Evolutionary conservation across 2,797 vertebrate species (phyloP).

Genomic region (Tympanoctomys barrerae): DNA sequence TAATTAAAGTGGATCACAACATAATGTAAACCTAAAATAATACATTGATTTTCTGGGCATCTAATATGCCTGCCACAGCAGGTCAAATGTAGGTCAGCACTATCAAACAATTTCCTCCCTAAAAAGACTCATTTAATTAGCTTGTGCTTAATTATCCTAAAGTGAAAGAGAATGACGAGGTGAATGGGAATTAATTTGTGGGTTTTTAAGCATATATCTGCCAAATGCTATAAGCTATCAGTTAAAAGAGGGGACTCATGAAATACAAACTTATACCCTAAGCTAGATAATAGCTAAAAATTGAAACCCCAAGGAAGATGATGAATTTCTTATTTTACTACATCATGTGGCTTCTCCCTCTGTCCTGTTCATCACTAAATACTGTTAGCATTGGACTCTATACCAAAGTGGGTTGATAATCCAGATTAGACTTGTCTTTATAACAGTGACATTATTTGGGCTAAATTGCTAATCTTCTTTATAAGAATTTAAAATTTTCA

Average conservation of each 20-base stretch:
- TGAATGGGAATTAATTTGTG: constrained; percentile 61
- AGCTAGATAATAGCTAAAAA: neutral
- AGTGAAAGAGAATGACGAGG: constrained; percentile 54
- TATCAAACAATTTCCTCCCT: constrained; percentile 71
- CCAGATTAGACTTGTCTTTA: constrained; percentile 43
- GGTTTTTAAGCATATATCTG: constrained; percentile 32
- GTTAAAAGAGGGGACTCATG: constrained; percentile 6
- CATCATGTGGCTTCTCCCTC: neutral
- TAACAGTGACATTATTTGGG: constrained; percentile 36
- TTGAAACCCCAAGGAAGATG: constrained; percentile 23
- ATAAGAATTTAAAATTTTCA: constrained; percentile 24
- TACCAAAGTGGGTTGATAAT: constrained; percentile 38
- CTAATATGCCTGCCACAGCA: constrained; percentile 50
- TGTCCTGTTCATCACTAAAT: constrained; percentile 40
- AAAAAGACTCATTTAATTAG: constrained; percentile 79
- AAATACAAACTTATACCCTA: constrained; percentile 12
- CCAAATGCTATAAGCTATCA: constrained; percentile 32
- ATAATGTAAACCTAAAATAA: constrained; percentile 77
- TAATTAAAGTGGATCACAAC: constrained; percentile 74
- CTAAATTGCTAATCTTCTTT: neutral
- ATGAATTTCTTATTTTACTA: constrained; percentile 38
- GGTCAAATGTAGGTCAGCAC: constrained; percentile 75
- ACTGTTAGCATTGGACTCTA: constrained; percentile 19
- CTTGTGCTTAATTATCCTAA: constrained; percentile 71
- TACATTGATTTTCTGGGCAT: constrained; percentile 70